phyloP scores from a whole-genome alignment of 2,113 vertebrate genomes.

The Symphodus melops region DNA sequence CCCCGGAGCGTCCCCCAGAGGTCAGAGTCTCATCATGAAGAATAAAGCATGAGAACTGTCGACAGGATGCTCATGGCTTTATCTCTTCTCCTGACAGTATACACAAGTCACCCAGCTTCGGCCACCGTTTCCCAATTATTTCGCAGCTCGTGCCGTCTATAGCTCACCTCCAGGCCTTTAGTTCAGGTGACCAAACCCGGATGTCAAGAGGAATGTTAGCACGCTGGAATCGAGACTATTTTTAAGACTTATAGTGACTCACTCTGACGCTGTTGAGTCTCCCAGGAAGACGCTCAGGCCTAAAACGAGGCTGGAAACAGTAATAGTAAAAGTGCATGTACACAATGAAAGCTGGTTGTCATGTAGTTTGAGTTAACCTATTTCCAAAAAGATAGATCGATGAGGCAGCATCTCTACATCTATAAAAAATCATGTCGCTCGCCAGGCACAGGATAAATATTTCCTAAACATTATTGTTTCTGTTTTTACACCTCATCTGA shows the following conservation, averaged over 20 bases:
- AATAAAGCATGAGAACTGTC: constrained; percentile 6
- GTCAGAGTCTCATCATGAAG: constrained; percentile 17
- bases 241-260: background rate
- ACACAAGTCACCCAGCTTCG: constrained; percentile 9
- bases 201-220: background rate
- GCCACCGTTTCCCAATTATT: background rate
- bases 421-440: no score
- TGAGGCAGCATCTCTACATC: no score
- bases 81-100: constrained; percentile 2
- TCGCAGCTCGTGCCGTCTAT: background rate
- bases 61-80: constrained; percentile 10
- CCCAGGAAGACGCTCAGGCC: background rate
- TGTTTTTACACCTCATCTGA: no score
- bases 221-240: background rate
- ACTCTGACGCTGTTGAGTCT: background rate
- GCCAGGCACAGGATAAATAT: no score
- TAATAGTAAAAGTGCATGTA: no score
- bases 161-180: background rate
- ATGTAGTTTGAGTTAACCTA: no score
- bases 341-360: no score
- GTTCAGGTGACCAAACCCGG: background rate
- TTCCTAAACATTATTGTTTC: no score
- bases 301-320: no score
- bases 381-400: no score
- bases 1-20: background rate